These are phyloP conservation scores for Hoplostethus mediterraneus DNA, from an alignment of 2,797 vertebrate species.

Conservation along the genomic window DNA sequence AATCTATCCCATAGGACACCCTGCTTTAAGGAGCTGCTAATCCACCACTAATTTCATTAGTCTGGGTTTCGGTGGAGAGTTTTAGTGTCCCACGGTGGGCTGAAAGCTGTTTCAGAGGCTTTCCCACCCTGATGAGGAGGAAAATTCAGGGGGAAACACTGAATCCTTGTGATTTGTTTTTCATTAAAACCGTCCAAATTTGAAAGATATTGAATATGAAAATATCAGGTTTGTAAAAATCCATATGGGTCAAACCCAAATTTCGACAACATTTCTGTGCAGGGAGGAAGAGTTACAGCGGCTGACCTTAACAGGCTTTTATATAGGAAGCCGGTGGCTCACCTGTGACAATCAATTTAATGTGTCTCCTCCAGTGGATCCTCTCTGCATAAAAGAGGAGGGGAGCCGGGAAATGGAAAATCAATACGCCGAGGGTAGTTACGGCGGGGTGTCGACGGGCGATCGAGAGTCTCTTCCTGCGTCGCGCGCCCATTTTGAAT, in stretches of 20 bases:
- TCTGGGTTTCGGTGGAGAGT: neutral
- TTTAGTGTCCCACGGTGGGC: too few relatives aligned
- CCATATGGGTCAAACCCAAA: neutral
- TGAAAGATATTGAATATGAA: neutral
- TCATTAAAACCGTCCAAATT: too few relatives aligned
- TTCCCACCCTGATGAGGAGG: too few relatives aligned
- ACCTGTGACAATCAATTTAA: constrained; percentile 82
- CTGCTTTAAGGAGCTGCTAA: too few relatives aligned
- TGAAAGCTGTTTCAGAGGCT: too few relatives aligned
- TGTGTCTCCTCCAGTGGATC: constrained; percentile 73
- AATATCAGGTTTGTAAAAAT: too few relatives aligned
- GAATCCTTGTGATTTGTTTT: too few relatives aligned
- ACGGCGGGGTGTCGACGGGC: constrained; percentile 88
- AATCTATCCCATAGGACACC: neutral
- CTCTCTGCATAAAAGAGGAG: constrained; percentile 80
- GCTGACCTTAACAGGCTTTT: constrained; percentile 67
- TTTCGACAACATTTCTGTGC: constrained; percentile 21
- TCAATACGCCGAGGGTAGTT: constrained; percentile 86
- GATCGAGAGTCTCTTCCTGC: constrained; percentile 91
- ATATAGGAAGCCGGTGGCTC: constrained; percentile 70
- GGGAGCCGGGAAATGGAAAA: constrained; percentile 53
- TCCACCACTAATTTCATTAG: neutral
- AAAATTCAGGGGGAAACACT: too few relatives aligned
- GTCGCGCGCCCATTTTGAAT: constrained; percentile 83
- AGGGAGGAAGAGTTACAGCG: constrained; percentile 52